Conservation (phyloP, 2,113 vertebrate genomes). For the Platycercus adscitus region DNA sequence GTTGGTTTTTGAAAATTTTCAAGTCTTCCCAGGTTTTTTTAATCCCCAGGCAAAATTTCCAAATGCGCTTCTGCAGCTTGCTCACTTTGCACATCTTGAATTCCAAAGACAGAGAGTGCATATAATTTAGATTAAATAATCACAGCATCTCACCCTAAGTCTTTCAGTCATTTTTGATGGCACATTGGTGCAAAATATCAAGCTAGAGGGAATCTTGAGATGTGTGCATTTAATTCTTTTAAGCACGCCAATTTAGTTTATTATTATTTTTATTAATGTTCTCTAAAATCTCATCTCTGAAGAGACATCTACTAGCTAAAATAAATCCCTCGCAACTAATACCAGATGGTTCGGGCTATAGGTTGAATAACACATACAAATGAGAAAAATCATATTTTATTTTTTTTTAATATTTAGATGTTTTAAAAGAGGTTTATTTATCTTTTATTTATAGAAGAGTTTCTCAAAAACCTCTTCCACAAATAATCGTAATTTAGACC, state of each 20-base stretch:
- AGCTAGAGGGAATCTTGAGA: slow-evolving; percentile 1
- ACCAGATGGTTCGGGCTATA: slow-evolving; percentile 39
- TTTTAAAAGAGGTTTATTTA: slow-evolving; percentile 44
- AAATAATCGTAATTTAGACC: slow-evolving; percentile 41
- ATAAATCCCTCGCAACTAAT: slow-evolving; percentile 33
- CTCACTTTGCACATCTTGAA: neutral
- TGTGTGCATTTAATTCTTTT: slow-evolving; percentile 22
- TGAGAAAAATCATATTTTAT: neutral
- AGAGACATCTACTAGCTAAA: slow-evolving; percentile 4
- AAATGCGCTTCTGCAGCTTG: neutral
- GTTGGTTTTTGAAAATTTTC: slow-evolving; percentile 54
- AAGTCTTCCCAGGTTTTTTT: slow-evolving; percentile 57
- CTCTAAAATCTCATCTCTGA: neutral
- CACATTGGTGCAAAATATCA: slow-evolving; percentile 21
- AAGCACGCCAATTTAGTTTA: slow-evolving; percentile 19
- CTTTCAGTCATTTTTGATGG: slow-evolving; percentile 12
- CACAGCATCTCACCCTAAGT: neutral
- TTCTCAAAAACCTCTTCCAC: slow-evolving; percentile 37
- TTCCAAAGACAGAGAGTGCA: neutral
- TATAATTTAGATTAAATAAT: slow-evolving; percentile 32
- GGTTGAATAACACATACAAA: slow-evolving; percentile 15
- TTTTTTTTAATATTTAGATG: slow-evolving; percentile 31
- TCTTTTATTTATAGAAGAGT: slow-evolving; percentile 48
- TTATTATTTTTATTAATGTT: slow-evolving; percentile 39
- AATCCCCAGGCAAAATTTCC: slow-evolving; percentile 33